Conservation (phyloP, 2,797 vertebrate genomes). For the Huso huso region DNA sequence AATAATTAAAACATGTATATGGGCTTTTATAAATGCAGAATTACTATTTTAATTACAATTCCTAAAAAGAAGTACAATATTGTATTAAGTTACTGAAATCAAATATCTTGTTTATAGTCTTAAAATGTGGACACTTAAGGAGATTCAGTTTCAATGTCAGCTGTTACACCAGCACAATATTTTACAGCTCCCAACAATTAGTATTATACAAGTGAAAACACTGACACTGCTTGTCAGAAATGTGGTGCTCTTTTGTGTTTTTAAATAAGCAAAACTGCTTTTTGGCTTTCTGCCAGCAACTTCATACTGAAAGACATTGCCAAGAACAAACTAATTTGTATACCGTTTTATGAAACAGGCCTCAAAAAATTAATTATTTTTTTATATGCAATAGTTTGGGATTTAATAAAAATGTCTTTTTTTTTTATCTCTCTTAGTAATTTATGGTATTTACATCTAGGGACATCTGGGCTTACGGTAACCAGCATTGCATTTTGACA, state of each 20-base stretch:
- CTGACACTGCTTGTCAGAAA: constrained; percentile 33
- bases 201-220: constrained; percentile 17
- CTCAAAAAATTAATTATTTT: constrained; percentile 54
- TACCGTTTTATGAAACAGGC: constrained; percentile 3
- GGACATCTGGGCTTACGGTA: constrained; percentile 59
- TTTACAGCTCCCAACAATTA: constrained; percentile 40
- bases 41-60: too few relatives aligned
- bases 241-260: constrained; percentile 22
- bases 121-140: too few relatives aligned
- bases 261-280: constrained; percentile 23
- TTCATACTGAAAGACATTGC: constrained; percentile 22
- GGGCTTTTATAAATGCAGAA: too few relatives aligned
- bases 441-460: constrained; percentile 66
- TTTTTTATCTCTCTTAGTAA: constrained; percentile 49
- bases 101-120: constrained; percentile 23
- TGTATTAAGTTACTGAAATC: too few relatives aligned
- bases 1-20: too few relatives aligned
- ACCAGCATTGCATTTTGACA: background rate
- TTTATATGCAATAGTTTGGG: constrained; percentile 50
- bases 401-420: constrained; percentile 58
- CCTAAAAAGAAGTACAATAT: too few relatives aligned
- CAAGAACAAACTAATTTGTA: background rate
- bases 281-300: constrained; percentile 36
- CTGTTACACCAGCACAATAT: constrained; percentile 16
- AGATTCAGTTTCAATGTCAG: too few relatives aligned